A percentile compares a stretch with the other conserved stretches of the same genome.
Conservation (phyloP, 2,797 vertebrate species). For the Artibeus lituratus region DNA sequence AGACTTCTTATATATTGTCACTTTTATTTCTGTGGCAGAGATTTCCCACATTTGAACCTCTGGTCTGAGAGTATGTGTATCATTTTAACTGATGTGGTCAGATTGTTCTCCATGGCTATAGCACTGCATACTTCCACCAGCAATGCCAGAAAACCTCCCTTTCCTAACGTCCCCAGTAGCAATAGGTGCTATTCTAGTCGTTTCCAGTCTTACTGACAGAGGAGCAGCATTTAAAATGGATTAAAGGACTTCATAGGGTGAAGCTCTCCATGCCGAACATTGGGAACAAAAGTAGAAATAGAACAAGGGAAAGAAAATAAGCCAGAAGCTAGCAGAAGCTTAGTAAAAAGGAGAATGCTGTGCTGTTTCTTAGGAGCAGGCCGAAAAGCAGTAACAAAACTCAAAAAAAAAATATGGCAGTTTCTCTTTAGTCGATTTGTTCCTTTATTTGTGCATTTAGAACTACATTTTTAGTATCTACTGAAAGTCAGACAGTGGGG, state of each 20-base stretch:
- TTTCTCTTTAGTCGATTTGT: neutral
- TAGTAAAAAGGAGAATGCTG: neutral
- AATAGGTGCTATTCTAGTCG: neutral
- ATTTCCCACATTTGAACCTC: neutral
- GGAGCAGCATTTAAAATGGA: neutral
- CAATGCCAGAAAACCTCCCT: neutral
- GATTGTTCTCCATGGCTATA: neutral
- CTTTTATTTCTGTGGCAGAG: neutral
- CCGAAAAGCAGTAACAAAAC: neutral
- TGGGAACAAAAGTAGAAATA: neutral
- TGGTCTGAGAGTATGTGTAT: neutral
- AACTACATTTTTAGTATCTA: neutral
- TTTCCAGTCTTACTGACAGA: neutral
- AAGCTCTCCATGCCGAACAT: neutral
- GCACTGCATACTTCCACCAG: neutral
- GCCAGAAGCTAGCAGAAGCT: neutral
- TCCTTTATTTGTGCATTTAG: neutral
- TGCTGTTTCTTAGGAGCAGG: neutral
- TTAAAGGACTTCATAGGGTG: neutral
- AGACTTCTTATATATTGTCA: neutral
- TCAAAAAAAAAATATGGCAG: neutral
- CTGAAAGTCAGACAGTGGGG: neutral
- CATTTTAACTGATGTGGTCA: neutral
- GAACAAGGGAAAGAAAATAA: neutral
- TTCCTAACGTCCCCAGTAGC: neutral